These are phyloP conservation scores for Ostrea denselamellosa DNA, from an alignment of 1,140 invertebrate genomes.

Conservation along the genomic window DNA sequence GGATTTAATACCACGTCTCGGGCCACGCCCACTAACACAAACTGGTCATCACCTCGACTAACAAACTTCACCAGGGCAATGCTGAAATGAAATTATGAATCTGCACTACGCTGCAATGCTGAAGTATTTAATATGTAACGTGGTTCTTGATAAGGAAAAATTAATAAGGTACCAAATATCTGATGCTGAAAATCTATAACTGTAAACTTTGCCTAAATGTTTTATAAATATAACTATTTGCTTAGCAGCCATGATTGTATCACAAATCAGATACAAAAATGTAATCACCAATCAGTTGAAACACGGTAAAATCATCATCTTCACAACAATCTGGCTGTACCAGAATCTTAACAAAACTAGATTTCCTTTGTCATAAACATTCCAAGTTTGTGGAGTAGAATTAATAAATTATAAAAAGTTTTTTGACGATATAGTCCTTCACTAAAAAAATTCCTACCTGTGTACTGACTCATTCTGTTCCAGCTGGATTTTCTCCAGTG, in stretches of 20 bases:
- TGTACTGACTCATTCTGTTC: slow-evolving; percentile 98
- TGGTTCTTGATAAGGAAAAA: too few species aligned
- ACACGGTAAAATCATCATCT: slow-evolving; percentile 16
- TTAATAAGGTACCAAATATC: too few species aligned
- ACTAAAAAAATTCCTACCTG: slow-evolving; percentile 82
- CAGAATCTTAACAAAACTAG: neutral
- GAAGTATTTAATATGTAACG: too few species aligned
- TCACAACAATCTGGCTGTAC: neutral
- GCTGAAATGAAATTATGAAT: slow-evolving; percentile 78
- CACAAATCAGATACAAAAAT: slow-evolving; percentile 2
- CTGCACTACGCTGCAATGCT: too few species aligned
- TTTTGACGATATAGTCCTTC: neutral
- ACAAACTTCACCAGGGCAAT: slow-evolving; percentile 87
- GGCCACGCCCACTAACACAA: slow-evolving; percentile 92
- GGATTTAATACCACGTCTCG: slow-evolving; percentile 95
- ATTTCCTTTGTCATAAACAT: too few species aligned
- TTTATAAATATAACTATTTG: too few species aligned
- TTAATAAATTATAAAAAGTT: too few species aligned
- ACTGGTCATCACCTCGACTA: slow-evolving; percentile 86
- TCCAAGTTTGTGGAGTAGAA: too few species aligned
- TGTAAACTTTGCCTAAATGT: too few species aligned
- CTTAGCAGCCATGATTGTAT: neutral
- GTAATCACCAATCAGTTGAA: slow-evolving; percentile 17
- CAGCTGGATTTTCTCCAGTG: slow-evolving; percentile 88
- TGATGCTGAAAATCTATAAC: too few species aligned